Evolutionary conservation across 1,140 invertebrate species (phyloP), one percentile per base, ranked within the genome.

Genomic region (Triops longicaudatus): DNA sequence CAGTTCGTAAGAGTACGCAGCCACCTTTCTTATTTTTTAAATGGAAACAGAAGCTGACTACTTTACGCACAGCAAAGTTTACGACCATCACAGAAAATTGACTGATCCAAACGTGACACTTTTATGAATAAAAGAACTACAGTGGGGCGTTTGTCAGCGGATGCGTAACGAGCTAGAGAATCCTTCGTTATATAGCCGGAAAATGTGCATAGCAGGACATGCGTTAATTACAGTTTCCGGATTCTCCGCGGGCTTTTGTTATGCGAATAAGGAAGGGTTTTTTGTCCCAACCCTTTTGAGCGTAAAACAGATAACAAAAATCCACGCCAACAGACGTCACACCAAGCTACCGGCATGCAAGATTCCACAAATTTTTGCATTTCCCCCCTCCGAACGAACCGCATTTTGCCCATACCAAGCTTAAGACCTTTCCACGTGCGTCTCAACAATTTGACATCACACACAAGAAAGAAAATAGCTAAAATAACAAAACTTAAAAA

Each of bases 151-250:
- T 37, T 37, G 31, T 7, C 5, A 63, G 22, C 6, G 22, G 7
- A 63, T 63, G 22, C 10, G 50, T n/a, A 22, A n/a, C 14, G 50
- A 63, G 6, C 6, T 0, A 63, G 10, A 63, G 5, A 63, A 63
- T n/a, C 7, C 50, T 63, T 22, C 50, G 50, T 63, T 63, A 63
- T 22, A 63, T 63, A 63, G 50, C 50, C 50, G 50, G 50, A 63
- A 63, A 63, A 63, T 63, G 50, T 22, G 50, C 50, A 63, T 22
- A 1, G 17, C 50, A 63, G 50, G 50, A 63, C 50, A 63, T 63
- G 50, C 50, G 50, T 63, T 63, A 63, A 63, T 63, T 63, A 63
- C 50, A 3, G 50, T 63, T 63, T 63, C 50, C 50, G 50, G 50
- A 63, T 22, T 22, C 17, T 63, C 14, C 17, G n/a, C 17, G 50